Evolutionary conservation across 2,888 invertebrate species (phyloP).

Genomic region (Conchocele bisecta): DNA sequence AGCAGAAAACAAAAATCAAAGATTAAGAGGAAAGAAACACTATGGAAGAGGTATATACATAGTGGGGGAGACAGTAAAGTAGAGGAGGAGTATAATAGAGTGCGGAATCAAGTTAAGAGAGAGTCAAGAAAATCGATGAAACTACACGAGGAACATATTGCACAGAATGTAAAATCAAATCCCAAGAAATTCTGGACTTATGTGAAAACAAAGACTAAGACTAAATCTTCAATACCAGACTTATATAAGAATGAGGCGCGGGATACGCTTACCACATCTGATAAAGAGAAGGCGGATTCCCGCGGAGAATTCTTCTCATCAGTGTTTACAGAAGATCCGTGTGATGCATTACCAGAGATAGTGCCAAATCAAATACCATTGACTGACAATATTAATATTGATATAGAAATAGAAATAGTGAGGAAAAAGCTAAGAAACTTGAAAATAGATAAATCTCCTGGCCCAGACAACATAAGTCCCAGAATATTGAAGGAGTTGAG

Average conservation of each 20-base stretch:
- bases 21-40: not conserved
- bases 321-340: conserved; percentile 7
- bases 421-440: too few relatives aligned
- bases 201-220: conserved; percentile 2
- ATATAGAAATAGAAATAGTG: too few relatives aligned
- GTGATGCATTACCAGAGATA: too few relatives aligned
- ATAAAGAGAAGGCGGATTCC: conserved; percentile 5
- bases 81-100: not conserved
- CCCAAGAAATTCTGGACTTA: conserved; percentile 6
- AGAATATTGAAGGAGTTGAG: too few relatives aligned
- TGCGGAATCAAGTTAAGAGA: not conserved
- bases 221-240: not conserved
- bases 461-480: too few relatives aligned
- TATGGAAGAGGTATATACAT: not conserved
- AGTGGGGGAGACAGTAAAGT: not conserved
- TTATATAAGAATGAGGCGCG: not conserved
- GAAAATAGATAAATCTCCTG: too few relatives aligned
- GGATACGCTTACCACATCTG: not conserved
- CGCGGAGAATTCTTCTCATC: conserved; percentile 1
- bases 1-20: not conserved
- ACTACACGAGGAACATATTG: conserved; percentile 1
- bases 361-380: too few relatives aligned
- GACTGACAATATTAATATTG: too few relatives aligned
- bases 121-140: too few relatives aligned
- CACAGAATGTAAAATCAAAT: not conserved